A percentile compares a stretch with the other conserved stretches of the same genome.
phyloP scores from a whole-genome alignment of 30 jellyfish, hydroid and myxozoan genomes.

The Sanderia malayensis region DNA sequence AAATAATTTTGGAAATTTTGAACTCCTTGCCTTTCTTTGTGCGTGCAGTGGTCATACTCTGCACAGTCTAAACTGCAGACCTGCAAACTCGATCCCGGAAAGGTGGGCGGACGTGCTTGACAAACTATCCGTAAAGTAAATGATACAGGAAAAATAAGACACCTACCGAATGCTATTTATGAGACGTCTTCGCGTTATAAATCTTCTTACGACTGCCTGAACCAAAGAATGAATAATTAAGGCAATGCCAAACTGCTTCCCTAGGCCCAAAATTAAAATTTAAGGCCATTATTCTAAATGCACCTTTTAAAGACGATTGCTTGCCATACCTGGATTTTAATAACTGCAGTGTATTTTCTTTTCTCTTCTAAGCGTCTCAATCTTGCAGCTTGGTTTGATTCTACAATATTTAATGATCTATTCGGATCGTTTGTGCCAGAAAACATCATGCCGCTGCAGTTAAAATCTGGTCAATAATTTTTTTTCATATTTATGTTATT shows the following conservation, averaged over 20 bases:
- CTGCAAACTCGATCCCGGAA: too few relatives aligned
- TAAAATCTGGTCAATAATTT: too few relatives aligned
- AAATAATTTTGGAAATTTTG: too few relatives aligned
- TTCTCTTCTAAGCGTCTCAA: constrained; percentile 50
- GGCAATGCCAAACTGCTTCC: not conserved
- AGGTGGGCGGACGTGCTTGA: too few relatives aligned
- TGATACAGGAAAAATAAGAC: too few relatives aligned
- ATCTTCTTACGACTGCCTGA: constrained; percentile 59
- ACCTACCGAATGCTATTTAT: not conserved
- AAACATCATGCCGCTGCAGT: not conserved
- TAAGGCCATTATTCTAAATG: not conserved
- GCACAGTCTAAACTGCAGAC: too few relatives aligned
- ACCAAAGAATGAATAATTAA: not conserved
- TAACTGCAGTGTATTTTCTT: constrained; percentile 41
- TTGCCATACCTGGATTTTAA: constrained; percentile 66
- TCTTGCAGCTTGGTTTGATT: constrained; percentile 62
- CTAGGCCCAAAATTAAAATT: constrained; percentile 2
- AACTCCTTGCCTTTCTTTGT: too few relatives aligned
- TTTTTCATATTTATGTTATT: too few relatives aligned
- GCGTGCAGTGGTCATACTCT: too few relatives aligned
- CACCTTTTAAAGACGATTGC: not conserved
- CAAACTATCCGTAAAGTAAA: too few relatives aligned
- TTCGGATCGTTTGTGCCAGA: not conserved
- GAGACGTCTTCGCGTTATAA: constrained; percentile 30
- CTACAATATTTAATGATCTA: constrained; percentile 36